Base-by-base conservation (phyloP, 2,113 vertebrate genomes). In the Ascaphus truei region DNA sequence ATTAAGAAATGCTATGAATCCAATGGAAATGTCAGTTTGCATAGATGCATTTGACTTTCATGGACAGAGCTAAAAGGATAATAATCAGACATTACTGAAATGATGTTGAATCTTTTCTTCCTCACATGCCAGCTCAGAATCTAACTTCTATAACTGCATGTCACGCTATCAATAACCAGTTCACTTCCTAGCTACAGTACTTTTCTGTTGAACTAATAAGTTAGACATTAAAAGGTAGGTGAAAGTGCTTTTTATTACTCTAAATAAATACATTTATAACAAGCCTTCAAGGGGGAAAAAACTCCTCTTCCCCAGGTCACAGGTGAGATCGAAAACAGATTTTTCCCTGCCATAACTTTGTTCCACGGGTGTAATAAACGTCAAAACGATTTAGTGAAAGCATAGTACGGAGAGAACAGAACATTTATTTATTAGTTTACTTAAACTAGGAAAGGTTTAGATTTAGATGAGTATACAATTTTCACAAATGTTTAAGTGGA, bases 181-280 rank as follows among this genome's bases (percentile, higher is more conserved):
- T 34, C 53, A 1, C 30, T 57, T 57, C 22, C 29, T 31, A 57
- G 33, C n/a, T 57, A n/a, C n/a, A n/a, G n/a, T n/a, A 30, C 9
- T 34, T 57, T 57, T 23, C 31, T 33, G 53, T 9, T 57, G 30
- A 20, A 57, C 53, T 34, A 57, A 57, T 34, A 57, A 57, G 53
- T 8, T 18, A 34, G 20, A 57, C 53, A 57, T 34, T 57, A 57
- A 57, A n/a, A 57, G 53, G 53, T 34, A 57, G 31, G 53, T 36
- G 53, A 57, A 22, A 57, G 53, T n/a, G n/a, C 33, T 57, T 57
- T 45, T 57, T 57, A 57, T 57, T 57, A 57, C 53, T 34, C 53
- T 34, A 34, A 57, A 29, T 57, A 57, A 57, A 57, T 57, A 57
- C 12, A 57, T 57, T 57, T 57, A 33, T 57, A 34, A 34, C 30